Evolutionary conservation across 2,113 vertebrate species (phyloP).

Genomic region (Crotalus helleri): DNA sequence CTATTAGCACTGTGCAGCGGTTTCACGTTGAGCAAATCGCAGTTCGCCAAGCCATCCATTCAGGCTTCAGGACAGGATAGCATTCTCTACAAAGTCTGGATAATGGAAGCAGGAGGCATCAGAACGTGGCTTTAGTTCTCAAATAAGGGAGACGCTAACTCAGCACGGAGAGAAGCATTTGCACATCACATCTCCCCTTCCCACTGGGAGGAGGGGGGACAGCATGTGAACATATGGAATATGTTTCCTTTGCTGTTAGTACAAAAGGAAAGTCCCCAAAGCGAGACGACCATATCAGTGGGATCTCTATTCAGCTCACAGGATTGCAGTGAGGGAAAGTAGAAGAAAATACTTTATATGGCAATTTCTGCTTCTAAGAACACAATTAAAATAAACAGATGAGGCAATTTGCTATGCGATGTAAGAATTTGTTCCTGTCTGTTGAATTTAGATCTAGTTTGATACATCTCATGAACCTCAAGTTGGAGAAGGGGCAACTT

Average conservation of each 20-base stretch:
- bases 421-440: neutral
- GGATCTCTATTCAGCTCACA: neutral
- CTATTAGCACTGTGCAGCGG: neutral
- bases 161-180: neutral
- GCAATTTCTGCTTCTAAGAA: neutral
- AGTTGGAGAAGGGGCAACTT: neutral
- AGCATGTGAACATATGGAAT: neutral
- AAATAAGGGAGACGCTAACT: too few relatives aligned
- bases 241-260: neutral
- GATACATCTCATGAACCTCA: neutral
- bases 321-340: neutral
- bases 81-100: neutral
- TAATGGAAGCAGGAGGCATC: neutral
- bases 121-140: neutral
- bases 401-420: neutral
- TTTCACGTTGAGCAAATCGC: neutral
- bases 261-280: neutral
- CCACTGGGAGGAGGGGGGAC: neutral
- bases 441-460: neutral
- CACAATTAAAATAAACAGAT: neutral
- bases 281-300: neutral
- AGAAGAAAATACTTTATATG: neutral
- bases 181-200: neutral
- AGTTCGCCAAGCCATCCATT: neutral
- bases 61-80: neutral